These are phyloP conservation scores for Rhizoglyphus robini DNA, from an alignment of 1,140 invertebrate species.

Conservation along the genomic window DNA sequence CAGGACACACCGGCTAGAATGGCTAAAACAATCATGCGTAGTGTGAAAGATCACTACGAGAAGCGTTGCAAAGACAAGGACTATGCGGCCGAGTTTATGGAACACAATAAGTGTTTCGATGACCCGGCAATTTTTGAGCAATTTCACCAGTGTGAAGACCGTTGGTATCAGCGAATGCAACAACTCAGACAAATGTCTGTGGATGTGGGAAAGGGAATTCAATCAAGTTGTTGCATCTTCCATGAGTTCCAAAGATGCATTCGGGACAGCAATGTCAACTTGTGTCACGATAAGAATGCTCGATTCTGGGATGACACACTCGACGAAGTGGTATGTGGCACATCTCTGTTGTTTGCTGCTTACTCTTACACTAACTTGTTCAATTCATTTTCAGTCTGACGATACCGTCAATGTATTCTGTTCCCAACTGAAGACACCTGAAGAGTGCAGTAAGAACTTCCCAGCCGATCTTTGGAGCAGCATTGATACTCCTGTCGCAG, in stretches of 20 bases:
- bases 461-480: background rate
- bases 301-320: constrained; percentile 7
- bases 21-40: background rate
- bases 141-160: constrained; percentile 8
- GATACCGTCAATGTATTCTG: background rate
- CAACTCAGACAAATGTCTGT: background rate
- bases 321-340: background rate
- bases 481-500: background rate
- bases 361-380: no score
- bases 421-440: background rate
- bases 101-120: background rate
- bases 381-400: no score
- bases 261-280: background rate
- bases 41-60: background rate
- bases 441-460: background rate
- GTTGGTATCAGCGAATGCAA: background rate
- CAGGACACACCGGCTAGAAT: background rate
- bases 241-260: background rate
- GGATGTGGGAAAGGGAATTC: background rate
- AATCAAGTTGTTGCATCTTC: background rate
- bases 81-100: background rate
- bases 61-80: background rate
- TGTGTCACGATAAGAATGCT: constrained; percentile 4
- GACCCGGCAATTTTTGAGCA: background rate
- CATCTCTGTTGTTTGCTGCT: no score